Percentiles rank a stretch among this genome's conserved stretches.
phyloP scores from a whole-genome alignment of 2,888 invertebrate genomes.

The Diadegma fenestrale region DNA sequence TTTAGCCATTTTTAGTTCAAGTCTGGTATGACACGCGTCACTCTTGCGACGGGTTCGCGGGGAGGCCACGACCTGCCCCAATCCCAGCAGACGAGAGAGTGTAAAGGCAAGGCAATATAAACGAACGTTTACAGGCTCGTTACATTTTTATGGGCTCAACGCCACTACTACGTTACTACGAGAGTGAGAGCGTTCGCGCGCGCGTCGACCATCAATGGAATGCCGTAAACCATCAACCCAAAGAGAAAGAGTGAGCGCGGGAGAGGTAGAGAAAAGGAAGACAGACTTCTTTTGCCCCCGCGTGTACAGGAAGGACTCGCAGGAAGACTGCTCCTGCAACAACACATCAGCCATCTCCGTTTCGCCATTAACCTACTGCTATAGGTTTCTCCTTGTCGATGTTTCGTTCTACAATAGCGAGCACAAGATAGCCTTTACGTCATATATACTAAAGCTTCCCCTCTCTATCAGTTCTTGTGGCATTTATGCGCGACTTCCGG shows the following conservation, averaged over 20 bases:
- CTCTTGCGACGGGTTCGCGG: slow-evolving; percentile 71
- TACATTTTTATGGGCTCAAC: slow-evolving; percentile 85
- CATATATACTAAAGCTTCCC: slow-evolving; percentile 64
- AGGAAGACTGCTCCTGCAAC: slow-evolving; percentile 57
- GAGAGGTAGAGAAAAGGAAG: slow-evolving; percentile 35
- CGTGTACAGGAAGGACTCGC: slow-evolving; percentile 54
- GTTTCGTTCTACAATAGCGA: slow-evolving; percentile 71
- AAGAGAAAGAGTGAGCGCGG: slow-evolving; percentile 40
- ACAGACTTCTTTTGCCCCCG: slow-evolving; percentile 57
- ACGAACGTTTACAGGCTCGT: slow-evolving; percentile 85
- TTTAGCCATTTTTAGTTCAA: slow-evolving; percentile 25
- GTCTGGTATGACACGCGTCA: slow-evolving; percentile 72
- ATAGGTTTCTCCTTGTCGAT: slow-evolving; percentile 67
- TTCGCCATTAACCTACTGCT: slow-evolving; percentile 52
- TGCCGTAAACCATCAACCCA: slow-evolving; percentile 84
- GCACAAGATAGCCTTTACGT: slow-evolving; percentile 48
- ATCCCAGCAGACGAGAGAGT: slow-evolving; percentile 74
- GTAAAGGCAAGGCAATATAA: slow-evolving; percentile 84
- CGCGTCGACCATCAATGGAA: slow-evolving; percentile 81
- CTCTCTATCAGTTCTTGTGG: slow-evolving; percentile 75
- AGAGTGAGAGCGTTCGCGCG: slow-evolving; percentile 58
- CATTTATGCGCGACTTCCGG: slow-evolving; percentile 81
- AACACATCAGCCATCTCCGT: slow-evolving; percentile 68
- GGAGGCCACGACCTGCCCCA: slow-evolving; percentile 82
- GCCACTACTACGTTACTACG: slow-evolving; percentile 81